Conservation (phyloP, 2,888 invertebrate species). For the Folsomia candida region DNA sequence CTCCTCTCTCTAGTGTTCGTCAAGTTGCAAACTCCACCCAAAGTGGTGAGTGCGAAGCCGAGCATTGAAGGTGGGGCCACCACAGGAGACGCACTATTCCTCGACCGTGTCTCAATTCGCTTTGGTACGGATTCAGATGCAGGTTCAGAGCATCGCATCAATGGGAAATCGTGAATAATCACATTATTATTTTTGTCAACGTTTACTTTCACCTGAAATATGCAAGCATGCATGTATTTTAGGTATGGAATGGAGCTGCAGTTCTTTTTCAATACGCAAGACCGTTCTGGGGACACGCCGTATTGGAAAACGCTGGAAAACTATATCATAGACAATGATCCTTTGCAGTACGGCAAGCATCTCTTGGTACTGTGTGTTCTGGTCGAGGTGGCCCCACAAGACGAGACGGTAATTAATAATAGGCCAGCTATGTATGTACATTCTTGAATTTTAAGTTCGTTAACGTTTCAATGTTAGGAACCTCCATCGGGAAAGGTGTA, state of each 20-base stretch:
- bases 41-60: not conserved
- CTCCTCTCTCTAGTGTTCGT: constrained; percentile 17
- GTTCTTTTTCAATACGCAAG: constrained; percentile 12
- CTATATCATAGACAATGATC: not conserved
- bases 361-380: constrained; percentile 16
- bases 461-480: not conserved
- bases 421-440: not conserved
- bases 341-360: not conserved
- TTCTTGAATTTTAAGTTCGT: not conserved
- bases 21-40: not conserved
- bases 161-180: constrained; percentile 8
- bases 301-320: constrained; percentile 6
- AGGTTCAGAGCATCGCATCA: constrained; percentile 19
- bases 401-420: not conserved
- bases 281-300: not conserved
- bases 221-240: not conserved
- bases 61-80: constrained; percentile 16
- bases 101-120: constrained; percentile 20
- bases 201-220: too few relatives aligned
- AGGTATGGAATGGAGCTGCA: constrained; percentile 23
- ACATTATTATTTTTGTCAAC: not conserved
- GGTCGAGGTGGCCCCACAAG: constrained; percentile 8
- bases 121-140: not conserved
- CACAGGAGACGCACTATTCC: not conserved
- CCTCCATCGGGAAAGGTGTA: not conserved